A percentile compares a stretch with the other conserved stretches of the same genome.
phyloP scores from a whole-genome alignment of 2,797 vertebrate species.

The Chlorospingus semifuscus region DNA sequence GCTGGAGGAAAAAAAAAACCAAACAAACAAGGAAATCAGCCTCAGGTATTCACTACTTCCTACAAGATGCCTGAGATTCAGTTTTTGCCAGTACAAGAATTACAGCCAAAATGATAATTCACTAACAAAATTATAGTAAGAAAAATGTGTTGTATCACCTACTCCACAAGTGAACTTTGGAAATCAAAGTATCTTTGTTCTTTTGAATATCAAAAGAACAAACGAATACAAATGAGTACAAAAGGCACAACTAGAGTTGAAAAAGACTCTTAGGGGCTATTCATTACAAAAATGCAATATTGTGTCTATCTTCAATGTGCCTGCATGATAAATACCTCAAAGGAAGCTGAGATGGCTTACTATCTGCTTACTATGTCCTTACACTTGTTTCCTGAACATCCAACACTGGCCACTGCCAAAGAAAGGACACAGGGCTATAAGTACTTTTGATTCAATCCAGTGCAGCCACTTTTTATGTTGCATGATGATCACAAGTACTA shows the following conservation, averaged over 20 bases:
- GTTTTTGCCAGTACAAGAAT: background rate
- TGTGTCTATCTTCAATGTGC: background rate
- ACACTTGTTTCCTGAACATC: background rate
- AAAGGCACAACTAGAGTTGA: background rate
- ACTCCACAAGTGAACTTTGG: background rate
- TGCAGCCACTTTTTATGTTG: background rate
- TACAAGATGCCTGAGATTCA: background rate
- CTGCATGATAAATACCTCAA: background rate
- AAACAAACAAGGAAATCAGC: background rate
- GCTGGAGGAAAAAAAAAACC: rapidly evolving
- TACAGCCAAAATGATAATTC: background rate
- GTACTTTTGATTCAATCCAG: background rate
- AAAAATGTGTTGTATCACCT: background rate
- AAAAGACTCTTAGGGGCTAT: background rate
- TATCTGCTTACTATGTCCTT: background rate
- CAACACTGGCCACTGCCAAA: background rate
- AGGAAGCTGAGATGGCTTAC: background rate
- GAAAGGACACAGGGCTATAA: background rate
- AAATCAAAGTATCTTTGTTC: background rate
- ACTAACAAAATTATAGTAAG: background rate
- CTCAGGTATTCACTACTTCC: background rate
- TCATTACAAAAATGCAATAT: background rate
- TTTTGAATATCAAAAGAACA: background rate
- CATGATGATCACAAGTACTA: background rate
- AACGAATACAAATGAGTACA: background rate